Percentiles rank a stretch among this genome's conserved stretches.
Evolutionary conservation across 2,797 vertebrate genomes (phyloP).

Genomic region (Acanthis flammea): DNA sequence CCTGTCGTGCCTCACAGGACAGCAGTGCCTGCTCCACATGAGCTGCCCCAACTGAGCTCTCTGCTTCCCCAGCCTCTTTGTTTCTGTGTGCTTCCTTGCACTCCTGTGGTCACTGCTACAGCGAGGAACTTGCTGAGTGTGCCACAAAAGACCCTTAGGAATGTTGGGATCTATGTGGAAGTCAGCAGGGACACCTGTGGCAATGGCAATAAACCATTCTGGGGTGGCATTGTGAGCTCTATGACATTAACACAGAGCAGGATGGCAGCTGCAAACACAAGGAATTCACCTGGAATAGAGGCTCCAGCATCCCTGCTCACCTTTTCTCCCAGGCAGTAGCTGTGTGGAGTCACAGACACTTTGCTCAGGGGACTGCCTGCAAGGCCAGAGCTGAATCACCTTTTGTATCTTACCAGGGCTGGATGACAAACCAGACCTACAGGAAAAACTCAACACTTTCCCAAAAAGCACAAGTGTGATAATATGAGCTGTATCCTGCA

Average conservation of each 20-base stretch:
- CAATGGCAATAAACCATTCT: not conserved
- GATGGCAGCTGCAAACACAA: not conserved
- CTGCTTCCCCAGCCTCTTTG: not conserved
- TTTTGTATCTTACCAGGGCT: not conserved
- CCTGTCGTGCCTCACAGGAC: not conserved
- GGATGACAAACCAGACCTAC: not conserved
- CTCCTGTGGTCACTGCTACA: not conserved
- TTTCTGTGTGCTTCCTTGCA: not conserved
- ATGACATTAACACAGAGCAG: not conserved
- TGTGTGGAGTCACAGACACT: not conserved
- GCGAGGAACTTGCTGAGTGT: not conserved
- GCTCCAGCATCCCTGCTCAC: not conserved
- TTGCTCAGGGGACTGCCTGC: not conserved
- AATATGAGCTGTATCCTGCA: not conserved
- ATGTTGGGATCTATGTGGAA: fast-evolving
- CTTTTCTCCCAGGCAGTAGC: not conserved
- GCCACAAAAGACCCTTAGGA: not conserved
- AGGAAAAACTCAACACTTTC: not conserved
- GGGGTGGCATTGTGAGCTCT: not conserved
- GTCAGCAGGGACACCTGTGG: not conserved
- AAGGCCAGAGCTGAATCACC: not conserved
- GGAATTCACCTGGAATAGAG: fast-evolving
- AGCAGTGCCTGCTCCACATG: not conserved
- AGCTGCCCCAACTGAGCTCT: not conserved
- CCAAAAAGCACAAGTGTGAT: not conserved